These are phyloP conservation scores for Australoheros facetus DNA, from an alignment of 2,797 vertebrate genomes.

Conservation along the genomic window DNA sequence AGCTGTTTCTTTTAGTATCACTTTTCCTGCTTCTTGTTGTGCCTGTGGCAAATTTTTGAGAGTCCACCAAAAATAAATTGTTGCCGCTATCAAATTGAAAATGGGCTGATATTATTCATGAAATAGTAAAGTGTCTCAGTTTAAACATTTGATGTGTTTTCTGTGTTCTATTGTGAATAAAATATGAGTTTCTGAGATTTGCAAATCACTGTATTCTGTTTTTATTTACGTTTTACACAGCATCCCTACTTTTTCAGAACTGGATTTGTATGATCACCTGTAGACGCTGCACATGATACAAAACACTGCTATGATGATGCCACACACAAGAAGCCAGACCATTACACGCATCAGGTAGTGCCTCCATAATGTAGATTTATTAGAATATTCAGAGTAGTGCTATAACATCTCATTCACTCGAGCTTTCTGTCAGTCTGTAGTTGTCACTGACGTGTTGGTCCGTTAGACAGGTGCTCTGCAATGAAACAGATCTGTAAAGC, in stretches of 20 bases:
- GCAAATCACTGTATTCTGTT: not conserved
- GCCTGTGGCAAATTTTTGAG: not conserved
- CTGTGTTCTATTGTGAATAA: not conserved
- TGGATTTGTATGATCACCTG: not conserved
- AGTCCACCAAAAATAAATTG: no score
- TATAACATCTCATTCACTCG: slow-evolving; percentile 75
- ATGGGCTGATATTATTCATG: not conserved
- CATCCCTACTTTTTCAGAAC: not conserved
- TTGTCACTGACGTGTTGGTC: slow-evolving; percentile 47
- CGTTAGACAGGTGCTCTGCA: slow-evolving; percentile 59
- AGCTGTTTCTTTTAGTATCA: not conserved
- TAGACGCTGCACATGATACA: not conserved
- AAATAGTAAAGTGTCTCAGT: not conserved
- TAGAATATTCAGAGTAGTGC: slow-evolving; percentile 82
- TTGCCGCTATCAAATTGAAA: not conserved
- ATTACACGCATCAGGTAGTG: slow-evolving; percentile 47
- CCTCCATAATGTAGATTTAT: slow-evolving; percentile 81
- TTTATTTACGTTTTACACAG: not conserved
- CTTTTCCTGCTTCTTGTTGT: no score
- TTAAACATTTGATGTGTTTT: not conserved
- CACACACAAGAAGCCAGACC: slow-evolving; percentile 53
- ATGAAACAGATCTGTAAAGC: slow-evolving; percentile 73
- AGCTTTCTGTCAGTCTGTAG: slow-evolving; percentile 57
- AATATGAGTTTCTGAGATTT: not conserved
- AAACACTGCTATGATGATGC: slow-evolving; percentile 11